These are phyloP conservation scores for Cyclura pinguis DNA, from an alignment of 2,797 vertebrate genomes.

Conservation along the genomic window DNA sequence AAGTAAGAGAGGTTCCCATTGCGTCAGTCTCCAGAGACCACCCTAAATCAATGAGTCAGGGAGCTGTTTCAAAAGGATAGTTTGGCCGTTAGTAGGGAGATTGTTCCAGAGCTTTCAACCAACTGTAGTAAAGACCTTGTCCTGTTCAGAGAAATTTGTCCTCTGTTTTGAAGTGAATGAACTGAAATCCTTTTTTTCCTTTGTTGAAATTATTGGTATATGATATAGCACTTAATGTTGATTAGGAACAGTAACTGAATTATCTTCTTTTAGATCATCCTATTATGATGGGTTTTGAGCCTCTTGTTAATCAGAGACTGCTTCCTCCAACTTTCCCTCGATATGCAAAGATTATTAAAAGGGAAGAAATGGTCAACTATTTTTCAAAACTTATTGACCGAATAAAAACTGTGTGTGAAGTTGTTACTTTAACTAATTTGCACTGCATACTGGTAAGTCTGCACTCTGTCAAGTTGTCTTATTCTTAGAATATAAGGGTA, in stretches of 20 bases:
- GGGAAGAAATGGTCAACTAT: conserved; percentile 98
- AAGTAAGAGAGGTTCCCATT: not conserved
- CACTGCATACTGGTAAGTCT: conserved; percentile 95
- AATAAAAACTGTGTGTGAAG: conserved; percentile 96
- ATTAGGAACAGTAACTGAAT: not conserved
- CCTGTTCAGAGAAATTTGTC: not conserved
- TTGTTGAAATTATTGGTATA: not conserved
- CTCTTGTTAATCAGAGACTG: conserved; percentile 97
- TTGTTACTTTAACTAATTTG: conserved; percentile 96
- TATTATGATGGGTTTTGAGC: conserved; percentile 99
- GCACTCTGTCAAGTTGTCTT: conserved; percentile 37
- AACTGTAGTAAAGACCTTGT: not conserved
- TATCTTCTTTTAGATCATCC: conserved; percentile 88
- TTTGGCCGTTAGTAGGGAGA: not conserved
- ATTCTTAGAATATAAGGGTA: conserved; percentile 10
- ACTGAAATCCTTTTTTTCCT: too few species aligned
- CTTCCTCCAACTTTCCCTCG: conserved; percentile 98
- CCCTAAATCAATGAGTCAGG: too few species aligned
- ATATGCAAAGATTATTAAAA: conserved; percentile 99
- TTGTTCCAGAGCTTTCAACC: not conserved
- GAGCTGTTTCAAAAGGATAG: not conserved
- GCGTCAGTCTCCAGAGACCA: not conserved
- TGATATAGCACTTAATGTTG: conserved; percentile 4
- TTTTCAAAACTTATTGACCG: conserved; percentile 97
- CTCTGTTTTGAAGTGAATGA: not conserved